These are phyloP conservation scores for Drosophila pallidifrons DNA, from an alignment of 1,140 invertebrate genomes.

Conservation along the genomic window DNA sequence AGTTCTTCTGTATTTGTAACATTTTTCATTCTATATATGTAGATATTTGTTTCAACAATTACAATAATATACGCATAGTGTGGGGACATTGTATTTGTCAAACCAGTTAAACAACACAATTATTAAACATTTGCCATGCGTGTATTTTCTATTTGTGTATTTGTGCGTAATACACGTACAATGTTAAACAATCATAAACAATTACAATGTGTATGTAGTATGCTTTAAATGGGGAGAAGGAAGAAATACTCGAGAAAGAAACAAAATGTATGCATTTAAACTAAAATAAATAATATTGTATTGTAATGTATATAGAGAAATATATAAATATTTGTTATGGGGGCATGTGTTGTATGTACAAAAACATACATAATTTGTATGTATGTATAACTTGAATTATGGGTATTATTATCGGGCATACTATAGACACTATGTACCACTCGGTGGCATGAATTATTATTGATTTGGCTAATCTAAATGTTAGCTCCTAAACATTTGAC, in stretches of 20 bases:
- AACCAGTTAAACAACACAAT: slow-evolving; percentile 4
- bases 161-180: slow-evolving; percentile 31
- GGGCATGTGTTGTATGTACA: slow-evolving; percentile 1
- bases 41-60: slow-evolving; percentile 39
- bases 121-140: slow-evolving; percentile 8
- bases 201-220: slow-evolving; percentile 1
- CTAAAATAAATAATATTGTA: slow-evolving; percentile 47
- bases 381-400: slow-evolving; percentile 30
- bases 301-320: slow-evolving; percentile 22
- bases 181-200: slow-evolving; percentile 21
- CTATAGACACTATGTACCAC: slow-evolving; percentile 9
- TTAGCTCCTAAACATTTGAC: slow-evolving; percentile 41
- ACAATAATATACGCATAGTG: slow-evolving; percentile 19
- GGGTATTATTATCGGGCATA: slow-evolving; percentile 6
- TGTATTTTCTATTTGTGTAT: slow-evolving; percentile 22
- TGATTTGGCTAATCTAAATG: slow-evolving; percentile 30
- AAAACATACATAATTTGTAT: slow-evolving; percentile 12
- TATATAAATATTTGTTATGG: slow-evolving; percentile 45
- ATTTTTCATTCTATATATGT: slow-evolving; percentile 27
- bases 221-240: slow-evolving; percentile 1
- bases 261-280: slow-evolving; percentile 17
- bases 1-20: slow-evolving; percentile 30
- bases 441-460: slow-evolving; percentile 10
- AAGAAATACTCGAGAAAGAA: slow-evolving; percentile 33
- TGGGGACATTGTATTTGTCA: not conserved